A percentile compares a stretch with the other conserved stretches of the same genome.
phyloP scores from a whole-genome alignment of 1,140 invertebrate species.

The Cataglyphis hispanica region DNA sequence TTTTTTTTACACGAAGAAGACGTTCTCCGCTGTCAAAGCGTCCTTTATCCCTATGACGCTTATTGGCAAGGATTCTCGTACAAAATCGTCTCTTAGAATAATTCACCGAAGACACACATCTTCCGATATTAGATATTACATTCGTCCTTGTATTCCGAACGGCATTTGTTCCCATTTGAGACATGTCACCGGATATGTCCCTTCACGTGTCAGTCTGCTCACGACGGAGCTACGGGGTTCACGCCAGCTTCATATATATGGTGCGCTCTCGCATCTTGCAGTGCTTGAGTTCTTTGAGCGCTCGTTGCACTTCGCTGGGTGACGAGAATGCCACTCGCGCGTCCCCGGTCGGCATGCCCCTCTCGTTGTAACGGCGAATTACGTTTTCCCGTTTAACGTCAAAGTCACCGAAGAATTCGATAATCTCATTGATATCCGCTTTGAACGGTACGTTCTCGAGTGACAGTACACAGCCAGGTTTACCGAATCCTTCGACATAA shows the following conservation, averaged over 20 bases:
- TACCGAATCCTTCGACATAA: slow-evolving; percentile 89
- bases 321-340: slow-evolving; percentile 93
- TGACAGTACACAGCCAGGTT: slow-evolving; percentile 93
- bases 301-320: slow-evolving; percentile 91
- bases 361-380: slow-evolving; percentile 93
- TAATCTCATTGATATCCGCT: slow-evolving; percentile 94
- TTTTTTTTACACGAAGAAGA: slow-evolving; percentile 16
- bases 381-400: slow-evolving; percentile 92
- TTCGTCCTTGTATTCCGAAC: neutral
- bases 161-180: neutral
- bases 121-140: slow-evolving; percentile 1
- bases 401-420: slow-evolving; percentile 94
- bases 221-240: slow-evolving; percentile 59
- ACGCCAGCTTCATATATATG: slow-evolving; percentile 87
- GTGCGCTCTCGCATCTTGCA: slow-evolving; percentile 87
- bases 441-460: slow-evolving; percentile 95
- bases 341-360: slow-evolving; percentile 95
- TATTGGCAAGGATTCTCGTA: neutral
- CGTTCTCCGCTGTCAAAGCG: neutral
- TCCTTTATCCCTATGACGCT: neutral
- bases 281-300: slow-evolving; percentile 88
- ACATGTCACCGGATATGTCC: neutral
- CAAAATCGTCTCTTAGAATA: slow-evolving; percentile 18
- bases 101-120: slow-evolving; percentile 1
- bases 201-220: neutral